These are phyloP conservation scores for Sinosuthora webbiana DNA, from an alignment of 2,113 vertebrate species.

Conservation along the genomic window DNA sequence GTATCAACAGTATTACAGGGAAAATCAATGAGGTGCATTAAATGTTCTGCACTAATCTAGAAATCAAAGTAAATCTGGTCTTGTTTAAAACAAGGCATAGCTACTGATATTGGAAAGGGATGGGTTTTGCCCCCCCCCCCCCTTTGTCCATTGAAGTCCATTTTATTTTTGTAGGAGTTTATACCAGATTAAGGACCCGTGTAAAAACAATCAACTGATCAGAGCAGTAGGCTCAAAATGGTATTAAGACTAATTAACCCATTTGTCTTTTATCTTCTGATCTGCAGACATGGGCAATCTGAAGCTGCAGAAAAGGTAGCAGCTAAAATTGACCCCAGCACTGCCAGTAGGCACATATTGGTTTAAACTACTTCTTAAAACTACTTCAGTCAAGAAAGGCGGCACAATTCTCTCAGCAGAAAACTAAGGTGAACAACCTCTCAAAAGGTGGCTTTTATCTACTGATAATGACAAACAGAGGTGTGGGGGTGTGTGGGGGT, in stretches of 20 bases:
- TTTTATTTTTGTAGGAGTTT: not conserved
- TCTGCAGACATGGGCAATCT: not conserved
- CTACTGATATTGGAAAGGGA: not conserved
- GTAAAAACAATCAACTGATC: not conserved
- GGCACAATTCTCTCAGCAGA: not conserved
- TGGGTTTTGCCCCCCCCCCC: not conserved
- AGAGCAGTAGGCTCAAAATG: not conserved
- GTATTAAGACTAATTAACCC: not conserved
- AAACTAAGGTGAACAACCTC: not conserved
- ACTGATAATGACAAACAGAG: not conserved
- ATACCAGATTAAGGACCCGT: not conserved
- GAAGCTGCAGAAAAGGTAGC: not conserved
- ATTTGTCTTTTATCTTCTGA: not conserved
- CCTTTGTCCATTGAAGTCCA: not conserved
- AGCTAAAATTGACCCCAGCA: not conserved
- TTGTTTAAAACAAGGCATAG: not conserved
- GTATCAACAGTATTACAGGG: not conserved
- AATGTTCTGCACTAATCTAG: conserved; percentile 8
- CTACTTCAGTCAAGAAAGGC: not conserved
- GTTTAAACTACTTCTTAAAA: not conserved
- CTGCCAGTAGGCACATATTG: not conserved
- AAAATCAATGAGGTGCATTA: conserved; percentile 37
- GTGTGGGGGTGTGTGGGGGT: not conserved
- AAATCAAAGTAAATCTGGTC: conserved; percentile 39
- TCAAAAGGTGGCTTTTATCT: not conserved